Base-by-base conservation (phyloP, 2,888 invertebrate species). In the Chymomyza amoena region DNA sequence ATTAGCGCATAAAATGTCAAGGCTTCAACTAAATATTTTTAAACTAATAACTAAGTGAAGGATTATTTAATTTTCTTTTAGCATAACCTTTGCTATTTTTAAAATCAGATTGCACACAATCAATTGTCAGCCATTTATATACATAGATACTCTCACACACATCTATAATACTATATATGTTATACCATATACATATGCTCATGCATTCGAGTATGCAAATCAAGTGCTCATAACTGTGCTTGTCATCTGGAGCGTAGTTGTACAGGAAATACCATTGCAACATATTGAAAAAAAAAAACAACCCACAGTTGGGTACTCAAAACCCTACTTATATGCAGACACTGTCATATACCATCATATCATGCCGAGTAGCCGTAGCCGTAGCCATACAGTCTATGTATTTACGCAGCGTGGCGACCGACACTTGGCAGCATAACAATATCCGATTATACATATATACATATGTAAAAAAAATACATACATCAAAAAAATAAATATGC, bases 181-280 rank as follows among this genome's bases (percentile, higher is more conserved):
- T 20, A 20, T 20, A 20, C 3, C 1, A 1, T 10, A 10, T 45
- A 45, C 39, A 45, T 45, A 10, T 13, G 39, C 4, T 45, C 39
- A 45, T 13, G 39, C 39, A 45, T 45, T 32, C 39, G 39, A 13
- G 6, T 45, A 10, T 45, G 39, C 39, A 45, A 45, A 13, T 45
- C 39, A 13, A 45, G 39, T 45, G 39, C 39, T 45, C 39, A 45
- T 45, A 45, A 15, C 39, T 45, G 39, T 13, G 39, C 39, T 45
- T 45, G 10, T 13, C 39, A 45, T 4, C 39, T 45, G 39, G 2
- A 45, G 39, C 36, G 25, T 25, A 25, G 25, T 25, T 63, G 15
- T n/a, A 13, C 39, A 51, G 57, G 9, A 59, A 57, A 56, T 60
- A 51, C 10, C 54, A 65, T 25, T 72, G 51, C 39, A 54, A 25